Evolutionary conservation across 1,140 invertebrate species (phyloP), one percentile per base, ranked within the genome.

Genomic region (Homarus americanus): DNA sequence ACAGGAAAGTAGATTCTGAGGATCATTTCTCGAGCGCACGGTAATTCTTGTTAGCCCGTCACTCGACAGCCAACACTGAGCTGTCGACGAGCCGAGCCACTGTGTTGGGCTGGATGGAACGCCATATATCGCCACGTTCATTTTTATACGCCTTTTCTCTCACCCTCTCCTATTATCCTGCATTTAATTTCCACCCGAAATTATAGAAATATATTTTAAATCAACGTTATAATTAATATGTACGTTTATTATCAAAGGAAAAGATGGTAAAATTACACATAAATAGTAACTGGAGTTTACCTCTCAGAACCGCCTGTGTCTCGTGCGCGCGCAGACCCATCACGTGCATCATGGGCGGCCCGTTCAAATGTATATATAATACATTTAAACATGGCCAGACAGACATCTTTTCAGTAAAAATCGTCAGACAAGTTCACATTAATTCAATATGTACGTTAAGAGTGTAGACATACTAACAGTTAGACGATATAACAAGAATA

Each of bases 61-160:
- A 83, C 79, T 75, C 7, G 87, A 41, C 87, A 83, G 69, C 38
- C 79, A 83, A 84, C 79, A 83, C 87, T 66, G 69, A 83, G n/a
- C 44, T 49, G 44, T 49, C 44, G 44, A 49, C n/a, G n/a, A n/a
- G 44, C 44, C 12, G 44, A 49, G 44, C 44, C 36, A 53, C 32
- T 34, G 44, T 28, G 40, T 72, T 40, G 20, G n/a, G 36, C 24
- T 53, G 83, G 17, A 4, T 2, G 4, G 28, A 10, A 5, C 63
- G 10, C 63, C 17, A 12, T 1, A 24, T 36, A 1, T n/a, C n/a
- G 34, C 17, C 58, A 34, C 82, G 3, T 17, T 2, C 34, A n/a
- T 36, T 72, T 38, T 10, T 36, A 53, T 36, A 7, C 2, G 5
- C 0, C 63, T 15, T 28, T 38, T 36, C 40, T 58, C n/a, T 5